Base-by-base conservation (phyloP, 2,113 vertebrate genomes). In the Malurus alboscapulatus region DNA sequence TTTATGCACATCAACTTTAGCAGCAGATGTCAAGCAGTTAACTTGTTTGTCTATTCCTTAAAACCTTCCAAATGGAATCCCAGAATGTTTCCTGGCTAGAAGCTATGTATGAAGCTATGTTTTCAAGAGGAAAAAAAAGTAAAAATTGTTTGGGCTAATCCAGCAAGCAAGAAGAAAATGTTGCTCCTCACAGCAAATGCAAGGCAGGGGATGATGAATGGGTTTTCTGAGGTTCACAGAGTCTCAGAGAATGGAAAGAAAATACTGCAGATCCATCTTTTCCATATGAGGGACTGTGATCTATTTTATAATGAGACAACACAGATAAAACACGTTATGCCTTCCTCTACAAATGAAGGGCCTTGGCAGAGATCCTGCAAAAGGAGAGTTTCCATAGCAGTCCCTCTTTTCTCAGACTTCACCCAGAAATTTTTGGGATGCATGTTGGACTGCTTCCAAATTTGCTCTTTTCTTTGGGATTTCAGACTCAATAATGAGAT, bases 51-150 rank as follows among this genome's bases (percentile, higher is more conserved):
- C 75, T 92, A 17, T 53, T 84, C 21, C 67, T 83, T 91, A 79
- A 91, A 90, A 73, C 14, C 47, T 90, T 92, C 68, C 81, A 92
- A 94, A 89, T 36, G 59, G 59, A 95, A 94, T 86, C 53, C 84
- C 78, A 78, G 82, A 93, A 82, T 1, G 1, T 48, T 95, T 92
- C 74, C 66, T 77, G 71, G 57, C 84, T 79, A 84, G 42, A 76
- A 95, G 30, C 29, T 30, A 61, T 11, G 17, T 58, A 92, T 29
- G 47, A 83, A 86, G 27, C 48, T 38, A 14, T 44, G 55, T 55
- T 83, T 90, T 71, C 27, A 62, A 45, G 18, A 30, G 17, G 6
- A 32, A 48, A 59, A 59, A 29, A 48, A 10, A 48, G 17, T 12
- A 25, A 17, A 36, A 48, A 19, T 24, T 68, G 40, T 51, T 87